Conservation (phyloP, 2,797 vertebrate genomes). For the Clarias pachynema region DNA sequence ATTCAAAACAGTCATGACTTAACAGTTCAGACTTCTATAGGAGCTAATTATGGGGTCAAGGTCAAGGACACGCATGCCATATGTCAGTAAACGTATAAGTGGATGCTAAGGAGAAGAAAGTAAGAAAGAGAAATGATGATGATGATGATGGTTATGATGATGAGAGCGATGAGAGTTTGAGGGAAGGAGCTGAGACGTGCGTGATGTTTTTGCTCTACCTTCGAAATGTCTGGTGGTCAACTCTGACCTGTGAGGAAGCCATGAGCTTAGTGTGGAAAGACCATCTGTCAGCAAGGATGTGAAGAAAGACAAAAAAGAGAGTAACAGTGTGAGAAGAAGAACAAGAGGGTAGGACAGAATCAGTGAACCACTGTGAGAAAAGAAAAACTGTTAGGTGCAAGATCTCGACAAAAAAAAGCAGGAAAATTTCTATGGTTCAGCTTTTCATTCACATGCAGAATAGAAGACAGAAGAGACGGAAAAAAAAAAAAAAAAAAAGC, state of each 20-base stretch:
- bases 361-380: not conserved
- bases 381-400: not conserved
- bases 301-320: conserved; percentile 31
- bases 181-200: conserved; percentile 52
- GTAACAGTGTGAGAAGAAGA: not conserved
- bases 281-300: conserved; percentile 76
- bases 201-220: conserved; percentile 78
- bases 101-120: conserved; percentile 13
- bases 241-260: conserved; percentile 83
- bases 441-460: not conserved
- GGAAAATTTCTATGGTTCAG: not conserved
- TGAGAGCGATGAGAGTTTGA: conserved; percentile 26
- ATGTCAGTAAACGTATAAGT: conserved; percentile 24
- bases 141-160: conserved; percentile 4
- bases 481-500: not conserved
- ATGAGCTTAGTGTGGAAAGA: conserved; percentile 83
- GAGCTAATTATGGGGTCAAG: conserved; percentile 38
- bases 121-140: conserved; percentile 18
- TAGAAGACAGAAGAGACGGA: not conserved
- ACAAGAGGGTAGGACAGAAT: conserved; percentile 16
- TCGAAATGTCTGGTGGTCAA: conserved; percentile 83
- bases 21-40: conserved; percentile 42
- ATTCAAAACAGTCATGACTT: conserved; percentile 54
- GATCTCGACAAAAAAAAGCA: not conserved
- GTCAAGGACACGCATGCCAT: conserved; percentile 36